Evolutionary conservation across 1,140 invertebrate species (phyloP).

Genomic region (Drosophila ironensis): DNA sequence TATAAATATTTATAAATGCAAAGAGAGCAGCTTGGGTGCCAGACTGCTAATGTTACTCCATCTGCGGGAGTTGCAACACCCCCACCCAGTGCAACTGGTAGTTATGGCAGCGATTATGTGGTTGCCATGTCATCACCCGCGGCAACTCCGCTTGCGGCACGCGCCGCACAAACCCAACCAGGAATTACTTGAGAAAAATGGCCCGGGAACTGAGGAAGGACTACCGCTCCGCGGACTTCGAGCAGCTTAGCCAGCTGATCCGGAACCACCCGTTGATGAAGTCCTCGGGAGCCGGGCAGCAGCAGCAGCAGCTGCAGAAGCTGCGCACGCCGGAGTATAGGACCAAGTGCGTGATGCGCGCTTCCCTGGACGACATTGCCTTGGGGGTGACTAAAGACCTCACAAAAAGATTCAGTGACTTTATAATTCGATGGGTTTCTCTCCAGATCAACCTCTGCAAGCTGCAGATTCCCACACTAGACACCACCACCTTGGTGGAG

Average conservation of each 20-base stretch:
- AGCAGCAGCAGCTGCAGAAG: constrained; percentile 44
- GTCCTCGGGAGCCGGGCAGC: not conserved
- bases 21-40: constrained; percentile 29
- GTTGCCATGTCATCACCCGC: constrained; percentile 32
- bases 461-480: constrained; percentile 54
- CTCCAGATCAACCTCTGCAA: constrained; percentile 60
- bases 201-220: constrained; percentile 46
- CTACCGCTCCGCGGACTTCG: constrained; percentile 58
- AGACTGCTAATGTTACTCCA: constrained; percentile 38
- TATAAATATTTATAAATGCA: constrained; percentile 63
- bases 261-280: constrained; percentile 56
- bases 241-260: constrained; percentile 53
- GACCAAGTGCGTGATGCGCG: constrained; percentile 71
- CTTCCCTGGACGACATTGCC: constrained; percentile 69
- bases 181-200: constrained; percentile 19
- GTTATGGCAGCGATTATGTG: constrained; percentile 41
- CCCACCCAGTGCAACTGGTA: constrained; percentile 29
- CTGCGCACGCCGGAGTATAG: constrained; percentile 60
- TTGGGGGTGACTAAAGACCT: constrained; percentile 31
- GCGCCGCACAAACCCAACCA: too few species aligned
- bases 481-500: not conserved
- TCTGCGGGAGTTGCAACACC: constrained; percentile 4
- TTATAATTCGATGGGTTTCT: not conserved
- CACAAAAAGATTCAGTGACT: not conserved
- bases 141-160: constrained; percentile 1